Evolutionary conservation across 2,797 vertebrate species (phyloP).

Genomic region (Pipistrellus pipistrellus): DNA sequence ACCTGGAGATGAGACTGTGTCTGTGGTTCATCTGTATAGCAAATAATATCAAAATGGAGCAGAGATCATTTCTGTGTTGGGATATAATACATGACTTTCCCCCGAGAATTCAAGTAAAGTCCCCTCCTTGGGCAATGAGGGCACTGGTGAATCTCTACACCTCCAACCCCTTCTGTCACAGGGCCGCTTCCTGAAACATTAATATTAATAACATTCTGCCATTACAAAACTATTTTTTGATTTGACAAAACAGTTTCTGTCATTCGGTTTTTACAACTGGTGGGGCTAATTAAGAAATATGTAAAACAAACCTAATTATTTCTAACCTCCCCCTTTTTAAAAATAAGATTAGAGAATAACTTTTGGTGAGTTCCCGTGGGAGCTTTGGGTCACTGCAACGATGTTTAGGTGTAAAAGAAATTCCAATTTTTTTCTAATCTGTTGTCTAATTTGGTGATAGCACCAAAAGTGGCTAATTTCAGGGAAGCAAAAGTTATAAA

Average conservation of each 20-base stretch:
- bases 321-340: background rate
- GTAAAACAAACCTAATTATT: background rate
- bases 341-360: constrained; percentile 19
- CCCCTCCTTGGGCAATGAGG: background rate
- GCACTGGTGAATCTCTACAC: background rate
- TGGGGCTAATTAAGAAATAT: background rate
- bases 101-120: background rate
- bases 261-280: background rate
- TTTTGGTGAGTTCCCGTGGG: background rate
- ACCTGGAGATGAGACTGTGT: background rate
- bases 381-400: background rate
- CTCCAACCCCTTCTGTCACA: background rate
- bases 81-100: background rate
- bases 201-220: background rate
- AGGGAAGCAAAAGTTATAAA: background rate
- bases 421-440: background rate
- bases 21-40: background rate
- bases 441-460: background rate
- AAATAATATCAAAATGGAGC: background rate
- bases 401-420: background rate
- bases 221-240: background rate
- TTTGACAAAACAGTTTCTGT: background rate
- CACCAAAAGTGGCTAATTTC: background rate
- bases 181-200: background rate
- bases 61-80: background rate